phyloP scores from a whole-genome alignment of 2,797 vertebrate species.

The Acipenser oxyrinchus region DNA sequence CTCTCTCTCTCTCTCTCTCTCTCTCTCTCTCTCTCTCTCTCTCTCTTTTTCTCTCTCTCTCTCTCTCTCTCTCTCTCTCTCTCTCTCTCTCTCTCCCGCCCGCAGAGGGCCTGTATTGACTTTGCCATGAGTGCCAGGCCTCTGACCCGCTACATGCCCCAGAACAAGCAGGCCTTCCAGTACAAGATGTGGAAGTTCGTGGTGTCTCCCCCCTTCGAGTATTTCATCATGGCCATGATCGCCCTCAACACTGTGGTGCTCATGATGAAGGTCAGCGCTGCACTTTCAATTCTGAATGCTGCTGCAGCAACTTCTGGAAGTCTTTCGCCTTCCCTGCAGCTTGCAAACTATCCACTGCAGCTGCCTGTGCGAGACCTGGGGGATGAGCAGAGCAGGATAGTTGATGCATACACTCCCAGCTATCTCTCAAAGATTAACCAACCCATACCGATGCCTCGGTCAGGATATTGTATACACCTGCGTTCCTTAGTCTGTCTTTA shows the following conservation, averaged over 20 bases:
- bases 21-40: neutral
- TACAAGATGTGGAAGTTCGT: conserved; percentile 96
- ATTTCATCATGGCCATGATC: conserved; percentile 97
- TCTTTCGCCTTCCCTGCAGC: too few species aligned
- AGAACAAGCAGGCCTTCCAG: conserved; percentile 88
- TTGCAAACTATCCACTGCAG: too few species aligned
- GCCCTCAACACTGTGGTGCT: conserved; percentile 95
- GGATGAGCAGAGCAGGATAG: too few species aligned
- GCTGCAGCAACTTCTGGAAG: too few species aligned
- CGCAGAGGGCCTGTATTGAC: conserved; percentile 93
- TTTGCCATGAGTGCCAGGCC: conserved; percentile 93
- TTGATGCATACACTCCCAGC: too few species aligned
- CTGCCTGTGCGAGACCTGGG: too few species aligned
- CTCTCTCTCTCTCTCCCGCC: conserved; percentile 19
- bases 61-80: neutral
- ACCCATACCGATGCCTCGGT: too few species aligned
- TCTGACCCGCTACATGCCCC: conserved; percentile 92
- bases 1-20: neutral
- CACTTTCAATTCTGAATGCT: too few species aligned
- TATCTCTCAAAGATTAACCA: too few species aligned
- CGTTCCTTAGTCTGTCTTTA: too few species aligned
- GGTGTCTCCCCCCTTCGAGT: conserved; percentile 90
- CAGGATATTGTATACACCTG: too few species aligned
- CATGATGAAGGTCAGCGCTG: conserved; percentile 88
- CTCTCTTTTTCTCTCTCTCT: neutral